Conservation (phyloP, 2,797 vertebrate species). For the Takifugu rubripes region DNA sequence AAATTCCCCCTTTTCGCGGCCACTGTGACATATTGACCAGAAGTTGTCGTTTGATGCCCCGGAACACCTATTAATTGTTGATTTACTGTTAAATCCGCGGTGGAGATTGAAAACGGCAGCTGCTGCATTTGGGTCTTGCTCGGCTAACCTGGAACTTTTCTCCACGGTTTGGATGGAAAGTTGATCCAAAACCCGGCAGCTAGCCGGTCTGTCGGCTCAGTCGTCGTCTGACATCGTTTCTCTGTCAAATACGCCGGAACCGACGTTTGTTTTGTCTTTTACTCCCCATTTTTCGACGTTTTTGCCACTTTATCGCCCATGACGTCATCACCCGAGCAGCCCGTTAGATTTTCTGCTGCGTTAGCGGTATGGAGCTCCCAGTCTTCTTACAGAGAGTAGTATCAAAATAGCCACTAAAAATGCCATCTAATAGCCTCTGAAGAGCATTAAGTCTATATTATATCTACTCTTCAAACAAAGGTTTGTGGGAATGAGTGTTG, state of each 20-base stretch:
- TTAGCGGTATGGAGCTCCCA: constrained; percentile 31
- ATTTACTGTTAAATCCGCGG: too few relatives aligned
- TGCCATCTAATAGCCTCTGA: too few relatives aligned
- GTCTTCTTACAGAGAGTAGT: background rate
- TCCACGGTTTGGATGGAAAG: background rate
- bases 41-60: constrained; percentile 5
- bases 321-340: constrained; percentile 62
- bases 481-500: too few relatives aligned
- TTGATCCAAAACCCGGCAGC: background rate
- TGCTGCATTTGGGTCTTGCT: background rate
- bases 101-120: too few relatives aligned
- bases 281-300: background rate
- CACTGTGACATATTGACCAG: constrained; percentile 12
- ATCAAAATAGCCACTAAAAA: too few relatives aligned
- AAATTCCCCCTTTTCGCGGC: constrained; percentile 43
- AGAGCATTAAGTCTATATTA: too few relatives aligned
- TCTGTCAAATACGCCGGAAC: background rate
- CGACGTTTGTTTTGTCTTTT: background rate
- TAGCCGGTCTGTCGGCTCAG: background rate
- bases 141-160: constrained; percentile 5
- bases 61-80: background rate
- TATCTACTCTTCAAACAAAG: too few relatives aligned
- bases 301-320: constrained; percentile 36
- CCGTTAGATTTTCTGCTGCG: constrained; percentile 56
- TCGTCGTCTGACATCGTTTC: background rate